These are phyloP conservation scores for Romanogobio albipinnatus DNA, from an alignment of 2,113 vertebrate species.

Conservation along the genomic window DNA sequence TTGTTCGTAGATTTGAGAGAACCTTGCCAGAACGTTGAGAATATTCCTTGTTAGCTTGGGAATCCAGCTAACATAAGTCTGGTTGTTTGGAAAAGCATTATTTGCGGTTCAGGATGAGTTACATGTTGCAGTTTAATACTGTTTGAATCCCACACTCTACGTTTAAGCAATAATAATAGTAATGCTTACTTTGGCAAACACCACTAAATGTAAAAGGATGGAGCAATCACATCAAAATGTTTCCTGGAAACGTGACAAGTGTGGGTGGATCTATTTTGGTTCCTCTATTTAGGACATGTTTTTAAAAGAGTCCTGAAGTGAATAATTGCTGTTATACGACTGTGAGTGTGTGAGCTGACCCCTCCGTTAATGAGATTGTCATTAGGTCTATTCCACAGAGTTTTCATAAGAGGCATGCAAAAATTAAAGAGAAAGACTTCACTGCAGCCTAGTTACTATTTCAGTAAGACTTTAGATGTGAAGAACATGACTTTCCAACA, in stretches of 20 bases:
- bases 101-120: background rate
- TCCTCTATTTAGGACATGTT: constrained; percentile 25
- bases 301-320: constrained; percentile 23
- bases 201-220: background rate
- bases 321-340: constrained; percentile 42
- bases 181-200: background rate
- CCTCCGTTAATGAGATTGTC: constrained; percentile 52
- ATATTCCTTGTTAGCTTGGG: no score
- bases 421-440: constrained; percentile 43
- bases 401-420: constrained; percentile 22
- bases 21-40: no score
- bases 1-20: no score
- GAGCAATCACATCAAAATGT: background rate
- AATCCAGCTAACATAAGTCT: background rate
- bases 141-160: background rate
- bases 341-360: constrained; percentile 40
- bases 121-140: background rate
- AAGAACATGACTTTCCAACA: background rate
- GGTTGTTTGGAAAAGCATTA: background rate
- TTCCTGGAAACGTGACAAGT: constrained; percentile 1
- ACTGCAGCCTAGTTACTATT: constrained; percentile 56
- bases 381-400: constrained; percentile 48
- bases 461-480: constrained; percentile 45
- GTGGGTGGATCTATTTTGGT: constrained; percentile 47
- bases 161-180: background rate